Percentiles rank a stretch among this genome's conserved stretches.
Conservation (phyloP, 2,797 vertebrate species). For the Pipistrellus pygmaeus region DNA sequence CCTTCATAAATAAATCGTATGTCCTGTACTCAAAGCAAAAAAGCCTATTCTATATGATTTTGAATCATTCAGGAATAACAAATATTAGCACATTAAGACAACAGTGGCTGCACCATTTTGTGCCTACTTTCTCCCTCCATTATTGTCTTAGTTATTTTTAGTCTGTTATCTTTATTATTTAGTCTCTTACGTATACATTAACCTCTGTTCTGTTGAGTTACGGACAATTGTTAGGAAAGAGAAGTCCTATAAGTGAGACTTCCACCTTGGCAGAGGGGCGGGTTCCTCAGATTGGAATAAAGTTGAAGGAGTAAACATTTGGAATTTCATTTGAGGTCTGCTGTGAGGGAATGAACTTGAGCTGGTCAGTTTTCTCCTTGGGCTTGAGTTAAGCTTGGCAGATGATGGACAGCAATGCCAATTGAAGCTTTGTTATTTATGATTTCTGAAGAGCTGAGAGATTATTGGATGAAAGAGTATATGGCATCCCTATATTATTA, state of each 20-base stretch:
- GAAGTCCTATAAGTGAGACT: not conserved
- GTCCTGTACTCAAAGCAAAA: conserved; percentile 31
- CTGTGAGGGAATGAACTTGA: conserved; percentile 27
- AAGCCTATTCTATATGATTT: conserved; percentile 45
- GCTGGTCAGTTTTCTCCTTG: conserved; percentile 54
- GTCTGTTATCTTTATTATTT: conserved; percentile 32
- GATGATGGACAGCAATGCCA: not conserved
- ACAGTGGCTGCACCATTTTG: not conserved
- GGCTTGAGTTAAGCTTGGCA: conserved; percentile 48
- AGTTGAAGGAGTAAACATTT: conserved; percentile 37
- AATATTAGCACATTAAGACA: not conserved
- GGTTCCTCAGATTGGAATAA: conserved; percentile 33
- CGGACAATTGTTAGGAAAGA: conserved; percentile 16
- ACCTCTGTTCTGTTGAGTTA: conserved; percentile 21
- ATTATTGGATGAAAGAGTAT: conserved; percentile 52
- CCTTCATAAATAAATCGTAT: conserved; percentile 32
- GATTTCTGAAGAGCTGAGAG: conserved; percentile 55
- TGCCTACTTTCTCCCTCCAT: not conserved
- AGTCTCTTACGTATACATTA: not conserved
- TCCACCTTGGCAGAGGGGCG: not conserved
- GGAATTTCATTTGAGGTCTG: conserved; percentile 1
- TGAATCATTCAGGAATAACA: conserved; percentile 18
- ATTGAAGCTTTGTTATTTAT: conserved; percentile 49
- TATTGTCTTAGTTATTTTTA: conserved; percentile 2
- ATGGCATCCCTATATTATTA: conserved; percentile 58